Conservation (phyloP, 2,888 invertebrate genomes). For the Disparrhopalites patrizii region DNA sequence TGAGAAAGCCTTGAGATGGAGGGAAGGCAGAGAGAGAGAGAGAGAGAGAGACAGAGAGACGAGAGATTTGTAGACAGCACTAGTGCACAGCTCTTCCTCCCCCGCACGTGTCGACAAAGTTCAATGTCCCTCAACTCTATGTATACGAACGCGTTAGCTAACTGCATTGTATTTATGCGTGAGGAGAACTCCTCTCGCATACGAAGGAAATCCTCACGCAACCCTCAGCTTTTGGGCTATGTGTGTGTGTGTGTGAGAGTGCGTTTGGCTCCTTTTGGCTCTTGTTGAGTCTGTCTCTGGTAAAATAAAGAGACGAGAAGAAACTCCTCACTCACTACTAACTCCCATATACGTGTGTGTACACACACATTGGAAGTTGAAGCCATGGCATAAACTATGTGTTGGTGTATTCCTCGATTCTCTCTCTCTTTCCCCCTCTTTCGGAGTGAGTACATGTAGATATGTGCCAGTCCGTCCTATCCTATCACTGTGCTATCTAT, state of each 20-base stretch:
- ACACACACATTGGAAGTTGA: background rate
- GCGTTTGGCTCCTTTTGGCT: no score
- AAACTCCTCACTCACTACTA: no score
- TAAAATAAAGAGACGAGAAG: background rate
- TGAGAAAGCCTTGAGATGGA: background rate
- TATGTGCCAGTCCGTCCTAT: slow-evolving; percentile 12
- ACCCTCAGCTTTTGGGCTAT: no score
- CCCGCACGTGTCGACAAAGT: slow-evolving; percentile 48
- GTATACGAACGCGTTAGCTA: slow-evolving; percentile 3
- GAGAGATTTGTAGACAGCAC: background rate
- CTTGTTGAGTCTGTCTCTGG: slow-evolving; percentile 7
- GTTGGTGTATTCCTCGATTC: background rate
- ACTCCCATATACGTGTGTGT: no score
- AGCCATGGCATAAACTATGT: no score
- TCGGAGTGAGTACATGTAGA: background rate
- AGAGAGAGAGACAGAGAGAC: background rate
- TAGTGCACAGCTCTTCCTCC: slow-evolving; percentile 32
- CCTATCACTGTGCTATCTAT: slow-evolving; percentile 19
- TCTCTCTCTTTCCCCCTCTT: no score
- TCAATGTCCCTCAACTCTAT: slow-evolving; percentile 43
- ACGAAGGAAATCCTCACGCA: slow-evolving; percentile 12
- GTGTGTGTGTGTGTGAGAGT: no score
- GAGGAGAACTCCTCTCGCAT: slow-evolving; percentile 7
- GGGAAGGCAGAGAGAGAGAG: background rate
- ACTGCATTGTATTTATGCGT: slow-evolving; percentile 28